phyloP scores from a whole-genome alignment of 2,797 vertebrate species.

The Pygocentrus nattereri region DNA sequence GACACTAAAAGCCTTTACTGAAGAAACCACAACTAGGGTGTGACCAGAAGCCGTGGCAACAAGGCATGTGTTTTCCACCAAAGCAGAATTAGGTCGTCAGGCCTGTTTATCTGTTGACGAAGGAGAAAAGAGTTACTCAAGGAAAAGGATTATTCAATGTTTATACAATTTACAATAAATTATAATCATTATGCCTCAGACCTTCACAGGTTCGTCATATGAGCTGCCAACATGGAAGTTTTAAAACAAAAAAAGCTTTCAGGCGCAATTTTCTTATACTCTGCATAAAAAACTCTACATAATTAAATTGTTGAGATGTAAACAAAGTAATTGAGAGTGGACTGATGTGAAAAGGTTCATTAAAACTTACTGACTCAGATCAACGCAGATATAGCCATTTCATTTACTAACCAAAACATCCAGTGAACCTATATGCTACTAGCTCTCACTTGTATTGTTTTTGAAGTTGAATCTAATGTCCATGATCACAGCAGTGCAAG shows the following conservation, averaged over 20 bases:
- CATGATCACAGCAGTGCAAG: background rate
- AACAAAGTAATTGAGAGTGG: no score
- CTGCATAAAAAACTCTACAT: no score
- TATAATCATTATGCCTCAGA: slow-evolving; percentile 18
- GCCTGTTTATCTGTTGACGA: slow-evolving; percentile 38
- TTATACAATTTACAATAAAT: slow-evolving; percentile 11
- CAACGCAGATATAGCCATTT: no score
- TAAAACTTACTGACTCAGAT: no score
- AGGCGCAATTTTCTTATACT: background rate
- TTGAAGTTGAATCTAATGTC: background rate
- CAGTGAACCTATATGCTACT: no score
- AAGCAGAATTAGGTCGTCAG: background rate
- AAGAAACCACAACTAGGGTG: slow-evolving; percentile 35
- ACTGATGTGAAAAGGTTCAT: no score
- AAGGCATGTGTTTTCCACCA: slow-evolving; percentile 1
- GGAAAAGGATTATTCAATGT: background rate
- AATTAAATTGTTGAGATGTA: no score
- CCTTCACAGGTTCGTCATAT: background rate
- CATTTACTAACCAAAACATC: no score
- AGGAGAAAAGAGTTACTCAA: slow-evolving; percentile 37
- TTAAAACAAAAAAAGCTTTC: background rate
- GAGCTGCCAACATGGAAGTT: background rate
- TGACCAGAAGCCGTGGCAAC: slow-evolving; percentile 12
- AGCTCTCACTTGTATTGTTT: background rate
- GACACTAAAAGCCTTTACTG: slow-evolving; percentile 15